Evolutionary conservation across 1,140 invertebrate species (phyloP).

Genomic region (Macrosteles quadrilineatus): DNA sequence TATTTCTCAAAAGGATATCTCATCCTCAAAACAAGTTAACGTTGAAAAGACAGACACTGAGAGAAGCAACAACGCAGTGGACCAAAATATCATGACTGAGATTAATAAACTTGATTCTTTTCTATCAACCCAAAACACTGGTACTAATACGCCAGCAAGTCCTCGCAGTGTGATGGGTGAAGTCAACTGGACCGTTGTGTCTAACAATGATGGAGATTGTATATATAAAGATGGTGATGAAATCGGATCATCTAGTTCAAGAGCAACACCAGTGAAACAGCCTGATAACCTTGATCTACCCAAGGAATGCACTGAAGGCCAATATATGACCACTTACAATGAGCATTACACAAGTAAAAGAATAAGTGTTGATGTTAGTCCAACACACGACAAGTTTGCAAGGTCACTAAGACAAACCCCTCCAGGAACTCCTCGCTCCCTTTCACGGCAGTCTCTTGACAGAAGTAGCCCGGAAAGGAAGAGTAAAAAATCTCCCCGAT

Average conservation of each 20-base stretch:
- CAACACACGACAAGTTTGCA: conserved; percentile 70
- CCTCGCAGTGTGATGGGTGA: conserved; percentile 36
- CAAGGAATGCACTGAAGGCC: conserved; percentile 47
- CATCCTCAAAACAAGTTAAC: neutral
- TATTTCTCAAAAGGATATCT: neutral
- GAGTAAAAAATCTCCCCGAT: conserved; percentile 25
- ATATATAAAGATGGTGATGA: conserved; percentile 30
- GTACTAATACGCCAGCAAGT: conserved; percentile 37
- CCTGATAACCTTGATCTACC: conserved; percentile 34
- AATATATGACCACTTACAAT: conserved; percentile 62
- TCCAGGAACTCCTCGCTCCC: conserved; percentile 52
- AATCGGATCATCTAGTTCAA: neutral
- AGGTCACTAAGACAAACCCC: conserved; percentile 62
- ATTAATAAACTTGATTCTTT: conserved; percentile 45
- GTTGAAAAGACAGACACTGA: neutral
- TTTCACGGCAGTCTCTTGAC: conserved; percentile 44
- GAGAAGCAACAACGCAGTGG: conserved; percentile 30
- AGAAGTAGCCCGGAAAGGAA: conserved; percentile 41
- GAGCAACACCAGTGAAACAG: conserved; percentile 32
- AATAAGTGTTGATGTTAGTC: conserved; percentile 63
- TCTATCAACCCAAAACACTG: conserved; percentile 39
- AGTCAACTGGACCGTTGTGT: conserved; percentile 40
- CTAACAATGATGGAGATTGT: conserved; percentile 36
- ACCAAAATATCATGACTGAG: conserved; percentile 46
- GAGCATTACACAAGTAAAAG: conserved; percentile 57